Percentiles rank a stretch among this genome's conserved stretches.
phyloP scores from a whole-genome alignment of 2,888 invertebrate genomes.

The Vandiemenella viatica region DNA sequence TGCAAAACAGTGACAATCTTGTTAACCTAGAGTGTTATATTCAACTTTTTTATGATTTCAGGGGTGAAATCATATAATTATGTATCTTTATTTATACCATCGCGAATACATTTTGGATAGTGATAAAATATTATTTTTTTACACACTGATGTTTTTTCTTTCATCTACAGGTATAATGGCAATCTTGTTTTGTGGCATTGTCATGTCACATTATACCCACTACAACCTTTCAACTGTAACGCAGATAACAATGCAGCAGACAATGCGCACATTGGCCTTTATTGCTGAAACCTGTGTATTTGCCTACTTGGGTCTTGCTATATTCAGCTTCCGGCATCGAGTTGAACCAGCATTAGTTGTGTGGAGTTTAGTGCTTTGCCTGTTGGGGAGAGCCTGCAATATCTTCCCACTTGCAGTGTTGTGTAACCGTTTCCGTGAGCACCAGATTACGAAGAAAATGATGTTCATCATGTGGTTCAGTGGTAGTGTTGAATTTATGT shows the following conservation, averaged over 20 bases:
- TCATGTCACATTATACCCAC: constrained; percentile 99
- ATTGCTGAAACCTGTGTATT: constrained; percentile 98
- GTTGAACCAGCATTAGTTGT: constrained; percentile 83
- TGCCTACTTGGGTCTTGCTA: constrained; percentile 88
- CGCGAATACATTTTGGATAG: too few relatives aligned
- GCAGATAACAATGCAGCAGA: constrained; percentile 98
- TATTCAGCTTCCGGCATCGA: constrained; percentile 87
- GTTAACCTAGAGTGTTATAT: too few relatives aligned
- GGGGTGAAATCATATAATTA: too few relatives aligned
- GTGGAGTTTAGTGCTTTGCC: constrained; percentile 84
- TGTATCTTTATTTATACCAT: too few relatives aligned
- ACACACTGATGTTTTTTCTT: too few relatives aligned
- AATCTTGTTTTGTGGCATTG: constrained; percentile 94
- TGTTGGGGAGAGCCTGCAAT: constrained; percentile 88
- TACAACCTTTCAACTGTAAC: constrained; percentile 95
- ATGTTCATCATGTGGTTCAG: constrained; percentile 99
- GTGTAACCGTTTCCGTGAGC: constrained; percentile 90
- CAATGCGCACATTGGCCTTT: constrained; percentile 91
- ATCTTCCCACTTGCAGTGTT: constrained; percentile 89
- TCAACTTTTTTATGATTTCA: too few relatives aligned
- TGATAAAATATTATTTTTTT: too few relatives aligned
- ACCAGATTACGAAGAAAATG: constrained; percentile 95
- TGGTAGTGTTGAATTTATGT: constrained; percentile 41
- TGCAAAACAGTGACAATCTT: too few relatives aligned
- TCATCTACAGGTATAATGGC: constrained; percentile 82